These are phyloP conservation scores for Atta texana DNA, from an alignment of 1,140 invertebrate species.

Conservation along the genomic window DNA sequence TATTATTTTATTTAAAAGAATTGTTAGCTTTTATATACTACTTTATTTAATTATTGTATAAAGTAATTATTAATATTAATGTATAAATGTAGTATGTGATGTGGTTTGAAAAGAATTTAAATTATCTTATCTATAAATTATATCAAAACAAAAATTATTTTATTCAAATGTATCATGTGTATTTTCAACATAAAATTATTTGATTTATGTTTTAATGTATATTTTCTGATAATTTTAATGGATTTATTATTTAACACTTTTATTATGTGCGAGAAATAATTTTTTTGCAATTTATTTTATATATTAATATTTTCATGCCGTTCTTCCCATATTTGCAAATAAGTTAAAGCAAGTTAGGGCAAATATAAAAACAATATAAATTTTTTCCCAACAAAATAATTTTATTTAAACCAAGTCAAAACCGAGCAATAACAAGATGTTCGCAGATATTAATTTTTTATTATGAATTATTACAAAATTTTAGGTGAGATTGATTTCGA, in stretches of 20 bases:
- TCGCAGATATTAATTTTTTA: no score
- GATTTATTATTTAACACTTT: slow-evolving; percentile 20
- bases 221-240: not conserved
- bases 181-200: slow-evolving; percentile 14
- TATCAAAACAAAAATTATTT: slow-evolving; percentile 12
- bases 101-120: not conserved
- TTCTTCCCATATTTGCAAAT: not conserved
- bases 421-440: no score
- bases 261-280: slow-evolving; percentile 9
- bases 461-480: no score
- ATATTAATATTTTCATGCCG: not conserved
- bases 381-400: slow-evolving; percentile 27
- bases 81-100: not conserved
- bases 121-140: not conserved
- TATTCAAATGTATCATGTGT: not conserved
- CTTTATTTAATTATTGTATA: slow-evolving; percentile 4
- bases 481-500: no score
- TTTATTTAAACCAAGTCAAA: not conserved
- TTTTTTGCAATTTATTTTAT: not conserved
- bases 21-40: slow-evolving; percentile 10
- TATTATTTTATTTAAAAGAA: slow-evolving; percentile 27
- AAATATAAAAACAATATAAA: slow-evolving; percentile 15
- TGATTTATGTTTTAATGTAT: not conserved
- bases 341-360: not conserved
- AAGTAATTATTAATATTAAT: not conserved